Conservation (phyloP, 2,888 invertebrate species). For the Mesopsocus fuscifrons region DNA sequence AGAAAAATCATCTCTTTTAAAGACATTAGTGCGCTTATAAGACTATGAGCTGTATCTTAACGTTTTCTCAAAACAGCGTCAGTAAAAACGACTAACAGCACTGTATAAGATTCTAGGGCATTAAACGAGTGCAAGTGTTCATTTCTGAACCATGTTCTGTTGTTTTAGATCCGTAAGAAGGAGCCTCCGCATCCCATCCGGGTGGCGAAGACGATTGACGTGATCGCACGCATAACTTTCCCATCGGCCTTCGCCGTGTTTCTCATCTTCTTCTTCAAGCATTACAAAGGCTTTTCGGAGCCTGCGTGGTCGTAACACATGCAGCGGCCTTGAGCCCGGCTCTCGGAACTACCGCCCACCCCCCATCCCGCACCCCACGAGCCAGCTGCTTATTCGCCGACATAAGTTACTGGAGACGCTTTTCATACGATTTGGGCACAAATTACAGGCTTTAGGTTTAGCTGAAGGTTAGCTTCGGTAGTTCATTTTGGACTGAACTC, state of each 20-base stretch:
- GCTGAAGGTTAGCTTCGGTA: no score
- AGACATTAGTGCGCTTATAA: neutral
- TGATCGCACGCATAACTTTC: conserved; percentile 84
- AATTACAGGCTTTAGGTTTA: no score
- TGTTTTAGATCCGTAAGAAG: conserved; percentile 68
- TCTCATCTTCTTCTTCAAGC: conserved; percentile 88
- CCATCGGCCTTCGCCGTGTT: conserved; percentile 84
- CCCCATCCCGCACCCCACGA: neutral
- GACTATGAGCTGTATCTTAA: neutral
- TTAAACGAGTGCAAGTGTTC: no score
- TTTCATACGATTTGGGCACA: no score
- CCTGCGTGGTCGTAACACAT: conserved; percentile 17
- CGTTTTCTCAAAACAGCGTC: conserved; percentile 12
- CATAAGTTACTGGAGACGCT: no score
- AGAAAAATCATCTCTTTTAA: conserved; percentile 9
- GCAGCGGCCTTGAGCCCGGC: neutral
- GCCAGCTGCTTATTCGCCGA: neutral
- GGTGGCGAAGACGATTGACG: conserved; percentile 87
- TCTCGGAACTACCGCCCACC: neutral
- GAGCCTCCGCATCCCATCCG: conserved; percentile 83
- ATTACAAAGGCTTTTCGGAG: conserved; percentile 73
- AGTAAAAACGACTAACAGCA: conserved; percentile 16
- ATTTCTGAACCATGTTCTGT: no score
- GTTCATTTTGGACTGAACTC: no score
- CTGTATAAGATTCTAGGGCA: no score